A percentile compares a stretch with the other conserved stretches of the same genome.
Evolutionary conservation across 2,113 vertebrate genomes (phyloP).

Genomic region (Vimba vimba): DNA sequence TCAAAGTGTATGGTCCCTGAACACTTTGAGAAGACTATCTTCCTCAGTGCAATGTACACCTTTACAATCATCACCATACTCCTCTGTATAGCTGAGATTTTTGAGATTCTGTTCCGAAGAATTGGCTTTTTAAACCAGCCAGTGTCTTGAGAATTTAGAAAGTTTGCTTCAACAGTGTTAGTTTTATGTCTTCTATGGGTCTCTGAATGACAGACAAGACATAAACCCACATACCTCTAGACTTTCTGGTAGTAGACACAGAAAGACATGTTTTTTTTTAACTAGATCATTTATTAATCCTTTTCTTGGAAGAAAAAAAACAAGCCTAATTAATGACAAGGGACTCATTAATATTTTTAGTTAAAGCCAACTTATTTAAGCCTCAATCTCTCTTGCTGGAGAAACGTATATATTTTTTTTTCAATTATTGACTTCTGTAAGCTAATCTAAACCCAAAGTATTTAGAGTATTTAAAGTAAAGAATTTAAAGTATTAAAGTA

Average conservation of each 20-base stretch:
- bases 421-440: background rate
- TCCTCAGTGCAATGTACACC: slow-evolving; percentile 88
- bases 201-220: slow-evolving; percentile 39
- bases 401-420: background rate
- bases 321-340: background rate
- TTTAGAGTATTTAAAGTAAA: no score
- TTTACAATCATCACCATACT: slow-evolving; percentile 87
- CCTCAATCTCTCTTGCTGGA: background rate
- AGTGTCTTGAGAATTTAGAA: slow-evolving; percentile 63
- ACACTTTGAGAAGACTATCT: slow-evolving; percentile 91
- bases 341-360: background rate
- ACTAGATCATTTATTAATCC: background rate
- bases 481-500: no score
- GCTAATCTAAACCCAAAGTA: background rate
- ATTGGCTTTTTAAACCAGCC: slow-evolving; percentile 78
- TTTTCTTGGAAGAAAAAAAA: background rate
- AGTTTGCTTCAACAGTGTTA: slow-evolving; percentile 2
- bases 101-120: slow-evolving; percentile 84
- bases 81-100: slow-evolving; percentile 83
- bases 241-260: slow-evolving; percentile 48
- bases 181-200: slow-evolving; percentile 54
- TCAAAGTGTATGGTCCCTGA: slow-evolving; percentile 86
- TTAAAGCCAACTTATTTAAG: background rate
- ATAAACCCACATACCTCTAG: slow-evolving; percentile 59
- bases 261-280: background rate